phyloP scores from a whole-genome alignment of 2,888 invertebrate genomes.

The Sicus ferrugineus region DNA sequence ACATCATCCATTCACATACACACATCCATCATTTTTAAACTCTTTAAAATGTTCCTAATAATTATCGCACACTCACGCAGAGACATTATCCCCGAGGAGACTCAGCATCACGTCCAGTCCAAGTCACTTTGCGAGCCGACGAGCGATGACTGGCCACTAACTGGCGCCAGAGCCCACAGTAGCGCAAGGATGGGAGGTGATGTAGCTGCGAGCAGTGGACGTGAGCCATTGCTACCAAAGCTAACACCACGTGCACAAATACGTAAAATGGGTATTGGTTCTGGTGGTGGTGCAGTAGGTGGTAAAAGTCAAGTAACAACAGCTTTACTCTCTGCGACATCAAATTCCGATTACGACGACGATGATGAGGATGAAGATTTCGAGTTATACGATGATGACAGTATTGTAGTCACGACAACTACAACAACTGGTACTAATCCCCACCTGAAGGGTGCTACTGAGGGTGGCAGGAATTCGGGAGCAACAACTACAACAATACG shows the following conservation, averaged over 20 bases:
- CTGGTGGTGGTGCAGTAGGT: constrained; percentile 44
- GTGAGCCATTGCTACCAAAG: constrained; percentile 68
- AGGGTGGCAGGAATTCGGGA: constrained; percentile 38
- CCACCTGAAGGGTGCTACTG: no score
- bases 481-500: constrained; percentile 52
- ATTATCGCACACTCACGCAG: constrained; percentile 52
- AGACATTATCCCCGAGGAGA: constrained; percentile 78
- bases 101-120: constrained; percentile 66
- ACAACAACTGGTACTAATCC: constrained; percentile 43
- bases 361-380: constrained; percentile 63
- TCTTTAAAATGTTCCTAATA: background rate
- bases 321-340: constrained; percentile 72
- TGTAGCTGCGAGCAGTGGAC: constrained; percentile 60
- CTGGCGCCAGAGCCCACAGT: constrained; percentile 47
- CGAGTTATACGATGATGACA: constrained; percentile 63
- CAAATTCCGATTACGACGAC: constrained; percentile 66
- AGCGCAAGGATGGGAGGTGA: constrained; percentile 38
- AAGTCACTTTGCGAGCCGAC: constrained; percentile 70
- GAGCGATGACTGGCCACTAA: constrained; percentile 63
- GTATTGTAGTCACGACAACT: constrained; percentile 61
- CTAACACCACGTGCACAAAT: constrained; percentile 70
- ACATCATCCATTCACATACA: no score
- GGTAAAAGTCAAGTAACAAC: constrained; percentile 67
- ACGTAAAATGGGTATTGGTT: constrained; percentile 66
- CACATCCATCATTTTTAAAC: no score